These are phyloP conservation scores for Caenorhabditis sulstoni DNA, from an alignment of 2,888 invertebrate species.

Conservation along the genomic window DNA sequence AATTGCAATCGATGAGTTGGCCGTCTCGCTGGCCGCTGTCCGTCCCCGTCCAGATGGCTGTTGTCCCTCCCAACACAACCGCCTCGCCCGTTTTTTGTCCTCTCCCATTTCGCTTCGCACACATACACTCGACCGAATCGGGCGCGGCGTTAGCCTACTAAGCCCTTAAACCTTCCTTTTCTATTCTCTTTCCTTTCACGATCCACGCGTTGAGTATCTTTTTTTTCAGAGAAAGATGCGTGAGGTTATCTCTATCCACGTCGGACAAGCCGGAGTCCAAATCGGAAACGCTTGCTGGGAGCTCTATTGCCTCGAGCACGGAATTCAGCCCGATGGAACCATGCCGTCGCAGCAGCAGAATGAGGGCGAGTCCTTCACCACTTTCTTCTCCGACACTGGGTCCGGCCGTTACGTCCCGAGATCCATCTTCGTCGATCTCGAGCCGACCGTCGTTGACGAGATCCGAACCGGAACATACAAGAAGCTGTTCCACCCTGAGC, in stretches of 20 bases:
- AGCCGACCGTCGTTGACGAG: slow-evolving; percentile 82
- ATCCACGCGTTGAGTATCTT: background rate
- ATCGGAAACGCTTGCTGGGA: slow-evolving; percentile 84
- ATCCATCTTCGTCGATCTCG: slow-evolving; percentile 71
- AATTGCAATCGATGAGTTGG: slow-evolving; percentile 50
- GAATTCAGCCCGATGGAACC: slow-evolving; percentile 81
- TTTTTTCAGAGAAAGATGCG: slow-evolving; percentile 52
- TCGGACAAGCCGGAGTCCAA: slow-evolving; percentile 78
- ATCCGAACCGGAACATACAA: slow-evolving; percentile 89
- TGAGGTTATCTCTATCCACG: slow-evolving; percentile 77
- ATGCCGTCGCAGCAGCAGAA: slow-evolving; percentile 60
- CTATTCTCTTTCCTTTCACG: slow-evolving; percentile 1
- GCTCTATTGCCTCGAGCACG: slow-evolving; percentile 83
- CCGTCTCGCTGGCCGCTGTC: slow-evolving; percentile 28
- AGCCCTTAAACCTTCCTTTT: background rate
- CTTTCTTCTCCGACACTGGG: slow-evolving; percentile 85
- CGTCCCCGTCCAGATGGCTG: slow-evolving; percentile 19
- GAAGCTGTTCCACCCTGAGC: slow-evolving; percentile 87
- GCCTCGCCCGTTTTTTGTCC: slow-evolving; percentile 13
- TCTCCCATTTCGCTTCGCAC: slow-evolving; percentile 14
- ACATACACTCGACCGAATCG: slow-evolving; percentile 24
- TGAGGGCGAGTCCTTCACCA: slow-evolving; percentile 91
- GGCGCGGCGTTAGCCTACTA: slow-evolving; percentile 9
- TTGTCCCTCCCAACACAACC: slow-evolving; percentile 31
- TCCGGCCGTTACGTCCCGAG: slow-evolving; percentile 83